A percentile compares a stretch with the other conserved stretches of the same genome.
These are phyloP conservation scores for Myripristis murdjan DNA, from an alignment of 2,797 vertebrate genomes.

Conservation along the genomic window DNA sequence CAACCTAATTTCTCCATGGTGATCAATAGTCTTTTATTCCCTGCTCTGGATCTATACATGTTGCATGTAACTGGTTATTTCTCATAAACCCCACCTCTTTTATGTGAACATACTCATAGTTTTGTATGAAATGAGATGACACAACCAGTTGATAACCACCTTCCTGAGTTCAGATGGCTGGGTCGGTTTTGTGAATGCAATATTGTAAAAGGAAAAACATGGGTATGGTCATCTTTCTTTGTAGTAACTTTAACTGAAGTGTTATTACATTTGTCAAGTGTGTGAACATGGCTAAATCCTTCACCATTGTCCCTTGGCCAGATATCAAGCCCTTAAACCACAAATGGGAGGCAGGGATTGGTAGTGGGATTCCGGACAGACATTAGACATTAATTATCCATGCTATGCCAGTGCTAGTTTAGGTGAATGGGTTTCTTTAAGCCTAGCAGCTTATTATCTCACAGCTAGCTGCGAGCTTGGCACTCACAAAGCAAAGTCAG, in stretches of 20 bases:
- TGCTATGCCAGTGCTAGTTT: neutral
- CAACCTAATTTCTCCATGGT: no score
- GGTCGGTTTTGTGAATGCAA: no score
- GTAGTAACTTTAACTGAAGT: neutral
- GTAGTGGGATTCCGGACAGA: neutral
- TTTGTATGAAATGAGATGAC: no score
- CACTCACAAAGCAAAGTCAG: conserved; percentile 71
- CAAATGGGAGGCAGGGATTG: neutral
- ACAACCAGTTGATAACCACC: no score
- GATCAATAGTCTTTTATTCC: no score
- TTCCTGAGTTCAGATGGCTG: no score
- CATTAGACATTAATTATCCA: conserved; percentile 7
- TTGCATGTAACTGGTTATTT: no score
- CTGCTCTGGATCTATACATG: no score
- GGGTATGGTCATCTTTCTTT: no score
- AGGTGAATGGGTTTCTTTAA: conserved; percentile 65
- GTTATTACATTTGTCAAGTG: conserved; percentile 39
- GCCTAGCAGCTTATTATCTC: conserved; percentile 47
- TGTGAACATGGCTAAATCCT: conserved; percentile 17
- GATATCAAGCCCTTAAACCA: conserved; percentile 59
- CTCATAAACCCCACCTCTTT: no score
- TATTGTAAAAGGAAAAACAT: no score
- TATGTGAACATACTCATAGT: no score
- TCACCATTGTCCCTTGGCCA: conserved; percentile 28
- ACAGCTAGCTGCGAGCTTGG: conserved; percentile 42